Evolutionary conservation across 2,797 vertebrate species (phyloP).

Genomic region (Octomys mimax): DNA sequence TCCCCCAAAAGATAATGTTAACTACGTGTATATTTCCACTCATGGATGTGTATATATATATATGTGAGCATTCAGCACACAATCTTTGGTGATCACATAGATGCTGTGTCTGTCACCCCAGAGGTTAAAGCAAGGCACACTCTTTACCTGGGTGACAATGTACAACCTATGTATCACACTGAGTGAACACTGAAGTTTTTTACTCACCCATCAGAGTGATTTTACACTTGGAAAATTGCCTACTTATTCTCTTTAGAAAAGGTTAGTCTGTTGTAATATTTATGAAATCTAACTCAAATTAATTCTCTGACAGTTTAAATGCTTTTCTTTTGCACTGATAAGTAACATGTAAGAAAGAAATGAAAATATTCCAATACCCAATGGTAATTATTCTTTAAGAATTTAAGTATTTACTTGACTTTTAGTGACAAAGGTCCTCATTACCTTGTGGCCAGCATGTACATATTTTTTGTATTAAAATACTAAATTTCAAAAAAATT

Average conservation of each 20-base stretch:
- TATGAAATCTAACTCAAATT: slow-evolving; percentile 13
- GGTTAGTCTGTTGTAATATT: background rate
- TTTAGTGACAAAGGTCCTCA: background rate
- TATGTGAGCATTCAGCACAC: background rate
- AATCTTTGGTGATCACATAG: background rate
- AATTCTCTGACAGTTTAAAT: slow-evolving; percentile 34
- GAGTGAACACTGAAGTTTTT: background rate
- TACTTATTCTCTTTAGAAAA: background rate
- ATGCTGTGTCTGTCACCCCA: background rate
- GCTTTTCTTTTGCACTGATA: slow-evolving; percentile 28
- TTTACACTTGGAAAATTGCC: background rate
- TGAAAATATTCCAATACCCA: background rate
- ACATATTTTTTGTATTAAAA: background rate
- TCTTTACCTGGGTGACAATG: background rate
- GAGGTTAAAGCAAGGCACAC: background rate
- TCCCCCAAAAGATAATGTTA: background rate
- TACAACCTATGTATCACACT: background rate
- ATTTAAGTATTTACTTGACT: background rate
- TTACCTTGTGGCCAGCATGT: background rate
- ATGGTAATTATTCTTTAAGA: background rate
- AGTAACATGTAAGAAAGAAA: slow-evolving; percentile 18
- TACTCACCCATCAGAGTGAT: background rate
- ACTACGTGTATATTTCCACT: background rate
- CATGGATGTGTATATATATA: background rate
- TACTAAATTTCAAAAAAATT: background rate